Base-by-base conservation (phyloP, 2,888 invertebrate genomes). In the Eupithecia insigniata region DNA sequence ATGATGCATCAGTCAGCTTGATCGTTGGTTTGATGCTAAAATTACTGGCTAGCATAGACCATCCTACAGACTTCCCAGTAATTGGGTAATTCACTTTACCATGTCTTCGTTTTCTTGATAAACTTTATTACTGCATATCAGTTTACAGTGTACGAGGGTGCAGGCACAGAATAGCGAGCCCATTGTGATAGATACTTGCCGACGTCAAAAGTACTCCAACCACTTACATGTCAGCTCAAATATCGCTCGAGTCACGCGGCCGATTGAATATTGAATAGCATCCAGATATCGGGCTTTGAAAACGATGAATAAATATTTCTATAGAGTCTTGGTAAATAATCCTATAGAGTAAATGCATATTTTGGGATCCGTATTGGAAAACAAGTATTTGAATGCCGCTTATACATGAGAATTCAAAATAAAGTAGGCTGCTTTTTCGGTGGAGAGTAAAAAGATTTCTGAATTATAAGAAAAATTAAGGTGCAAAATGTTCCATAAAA, bases 171-270 rank as follows among this genome's bases (percentile, higher is more conserved):
- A 30, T 62, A 55, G 32, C 64, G 64, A 58, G 43, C 61, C 83
- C 79, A 87, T 88, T 88, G 87, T 89, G 82, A 79, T 70, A 61
- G 66, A 71, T 83, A 82, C 84, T 85, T 83, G 80, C 80, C 82
- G 82, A 83, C 84, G 86, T 85, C 84, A 85, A 86, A 88, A 88
- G 85, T 84, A 84, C 85, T 88, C 83, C 81, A 87, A 81, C 82
- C 85, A 86, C 87, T 89, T 87, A 86, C 82, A 84, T 81, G 83
- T 80, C 82, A 82, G 80, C 82, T 81, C 84, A 85, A 90, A 91
- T 89, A 84, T 88, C 88, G 83, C 80, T 82, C 81, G 84, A 89
- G 90, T 92, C 92, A 92, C 83, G n/a, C n/a, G 92, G 90, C 82
- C 90, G 86, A 87, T 87, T 85, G 87, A 85, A 84, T 84, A 82